Evolutionary conservation across 2,888 invertebrate genomes (phyloP).

Genomic region (Thyatira batis): DNA sequence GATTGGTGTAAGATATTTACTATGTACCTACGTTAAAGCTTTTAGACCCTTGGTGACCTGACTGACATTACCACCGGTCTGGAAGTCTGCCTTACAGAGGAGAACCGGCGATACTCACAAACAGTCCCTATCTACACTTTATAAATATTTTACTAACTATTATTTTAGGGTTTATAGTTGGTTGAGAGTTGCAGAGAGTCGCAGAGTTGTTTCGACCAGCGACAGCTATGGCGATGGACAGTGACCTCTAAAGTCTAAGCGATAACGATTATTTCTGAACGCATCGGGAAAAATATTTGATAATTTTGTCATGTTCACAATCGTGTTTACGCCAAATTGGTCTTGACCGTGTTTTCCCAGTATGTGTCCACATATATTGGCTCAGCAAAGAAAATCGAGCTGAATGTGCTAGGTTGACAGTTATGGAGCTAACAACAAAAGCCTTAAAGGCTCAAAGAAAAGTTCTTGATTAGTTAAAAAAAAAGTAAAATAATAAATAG

Average conservation of each 20-base stretch:
- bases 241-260: conserved; percentile 73
- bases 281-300: conserved; percentile 55
- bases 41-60: too few relatives aligned
- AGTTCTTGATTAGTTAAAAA: conserved; percentile 13
- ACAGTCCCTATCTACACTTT: too few relatives aligned
- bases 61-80: too few relatives aligned
- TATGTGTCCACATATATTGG: conserved; percentile 56
- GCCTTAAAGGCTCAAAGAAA: conserved; percentile 37
- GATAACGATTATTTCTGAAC: conserved; percentile 53
- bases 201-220: conserved; percentile 51
- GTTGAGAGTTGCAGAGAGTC: conserved; percentile 19
- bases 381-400: conserved; percentile 56
- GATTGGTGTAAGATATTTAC: too few relatives aligned
- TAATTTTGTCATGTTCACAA: conserved; percentile 29
- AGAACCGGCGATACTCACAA: too few relatives aligned
- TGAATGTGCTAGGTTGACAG: conserved; percentile 35
- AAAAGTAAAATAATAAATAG: conserved; percentile 14
- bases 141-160: too few relatives aligned
- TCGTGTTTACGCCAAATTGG: conserved; percentile 36
- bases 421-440: conserved; percentile 46
- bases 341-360: conserved; percentile 54
- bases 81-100: too few relatives aligned
- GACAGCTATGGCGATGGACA: conserved; percentile 63
- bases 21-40: too few relatives aligned
- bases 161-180: too few relatives aligned